Percentiles rank a stretch among this genome's conserved stretches.
Evolutionary conservation across 1,140 invertebrate genomes (phyloP).

Genomic region (Lordiphosa collinella): DNA sequence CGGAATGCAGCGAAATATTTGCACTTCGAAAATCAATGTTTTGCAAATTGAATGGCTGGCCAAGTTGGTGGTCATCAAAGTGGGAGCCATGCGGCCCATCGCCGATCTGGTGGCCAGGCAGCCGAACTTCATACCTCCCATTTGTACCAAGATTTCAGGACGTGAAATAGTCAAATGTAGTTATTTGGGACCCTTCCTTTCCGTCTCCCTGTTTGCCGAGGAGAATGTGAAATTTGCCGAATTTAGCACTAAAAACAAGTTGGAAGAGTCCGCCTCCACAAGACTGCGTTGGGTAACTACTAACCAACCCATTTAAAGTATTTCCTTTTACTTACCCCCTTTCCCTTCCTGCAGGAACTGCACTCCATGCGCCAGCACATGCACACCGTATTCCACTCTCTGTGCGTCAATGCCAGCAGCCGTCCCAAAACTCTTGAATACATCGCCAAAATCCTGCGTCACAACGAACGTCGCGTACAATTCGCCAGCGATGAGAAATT

Average conservation of each 20-base stretch:
- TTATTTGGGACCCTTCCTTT: constrained; percentile 93
- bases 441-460: constrained; percentile 86
- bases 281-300: constrained; percentile 62
- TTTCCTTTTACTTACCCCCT: not conserved
- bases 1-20: constrained; percentile 85
- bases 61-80: constrained; percentile 86
- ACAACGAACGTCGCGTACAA: constrained; percentile 93
- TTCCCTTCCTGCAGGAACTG: constrained; percentile 80
- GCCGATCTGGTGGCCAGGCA: constrained; percentile 88
- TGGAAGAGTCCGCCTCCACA: constrained; percentile 50
- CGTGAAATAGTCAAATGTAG: constrained; percentile 91
- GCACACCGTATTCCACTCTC: constrained; percentile 90
- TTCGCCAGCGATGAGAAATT: constrained; percentile 92
- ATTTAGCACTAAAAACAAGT: constrained; percentile 81
- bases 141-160: constrained; percentile 86
- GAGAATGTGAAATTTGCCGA: constrained; percentile 91
- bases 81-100: constrained; percentile 85
- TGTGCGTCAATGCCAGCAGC: constrained; percentile 88
- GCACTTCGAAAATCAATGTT: constrained; percentile 86
- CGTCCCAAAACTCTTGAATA: constrained; percentile 89
- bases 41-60: constrained; percentile 84
- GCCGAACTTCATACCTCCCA: constrained; percentile 87
- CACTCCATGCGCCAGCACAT: constrained; percentile 86
- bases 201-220: constrained; percentile 94
- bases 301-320: not conserved